These are phyloP conservation scores for Neocloeon triangulifer DNA, from an alignment of 1,140 invertebrate species.

Conservation along the genomic window DNA sequence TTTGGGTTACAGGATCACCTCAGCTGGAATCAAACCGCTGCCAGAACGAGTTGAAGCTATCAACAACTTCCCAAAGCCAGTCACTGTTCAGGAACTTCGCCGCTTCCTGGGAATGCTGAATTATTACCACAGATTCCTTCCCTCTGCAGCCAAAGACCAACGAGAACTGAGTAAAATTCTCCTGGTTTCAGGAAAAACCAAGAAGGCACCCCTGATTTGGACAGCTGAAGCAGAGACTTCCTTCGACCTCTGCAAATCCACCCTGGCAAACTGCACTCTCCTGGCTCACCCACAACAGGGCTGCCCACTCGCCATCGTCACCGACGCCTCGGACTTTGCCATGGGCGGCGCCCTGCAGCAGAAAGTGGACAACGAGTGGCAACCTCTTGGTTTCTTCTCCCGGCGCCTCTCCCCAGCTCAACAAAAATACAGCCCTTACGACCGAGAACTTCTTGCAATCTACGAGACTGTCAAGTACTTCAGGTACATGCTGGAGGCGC, in stretches of 20 bases:
- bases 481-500: constrained; percentile 17
- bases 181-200: too few relatives aligned
- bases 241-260: constrained; percentile 17
- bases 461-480: constrained; percentile 20
- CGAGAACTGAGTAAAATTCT: constrained; percentile 2
- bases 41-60: constrained; percentile 15
- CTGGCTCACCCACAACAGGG: constrained; percentile 9
- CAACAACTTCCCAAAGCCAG: constrained; percentile 12
- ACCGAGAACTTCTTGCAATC: constrained; percentile 21
- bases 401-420: constrained; percentile 15
- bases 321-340: constrained; percentile 15
- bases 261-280: constrained; percentile 11
- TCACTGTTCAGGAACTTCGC: constrained; percentile 12
- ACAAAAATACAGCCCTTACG: constrained; percentile 17
- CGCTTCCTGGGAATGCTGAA: constrained; percentile 19
- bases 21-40: constrained; percentile 12
- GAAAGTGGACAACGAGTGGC: constrained; percentile 5
- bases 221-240: constrained; percentile 10
- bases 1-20: constrained; percentile 14
- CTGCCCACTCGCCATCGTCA: constrained; percentile 8
- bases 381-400: constrained; percentile 18
- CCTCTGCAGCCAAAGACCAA: constrained; percentile 10
- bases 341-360: constrained; percentile 18
- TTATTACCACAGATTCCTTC: constrained; percentile 15
- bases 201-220: constrained; percentile 4